Evolutionary conservation across 2,113 vertebrate species (phyloP).

Genomic region (Falcunculus frontatus): DNA sequence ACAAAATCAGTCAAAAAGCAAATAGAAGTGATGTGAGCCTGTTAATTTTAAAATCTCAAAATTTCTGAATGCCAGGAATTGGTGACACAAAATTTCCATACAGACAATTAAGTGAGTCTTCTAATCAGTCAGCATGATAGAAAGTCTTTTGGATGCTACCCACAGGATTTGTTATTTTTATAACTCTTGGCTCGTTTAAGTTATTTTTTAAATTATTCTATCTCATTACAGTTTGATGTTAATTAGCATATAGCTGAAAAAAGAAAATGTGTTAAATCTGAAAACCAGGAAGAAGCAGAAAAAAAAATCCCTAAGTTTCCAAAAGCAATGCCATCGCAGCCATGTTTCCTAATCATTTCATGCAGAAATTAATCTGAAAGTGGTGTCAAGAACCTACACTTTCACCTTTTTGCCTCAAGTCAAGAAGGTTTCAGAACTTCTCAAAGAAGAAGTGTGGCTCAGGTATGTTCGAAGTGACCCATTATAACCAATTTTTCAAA

Average conservation of each 20-base stretch:
- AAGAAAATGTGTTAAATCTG: constrained; percentile 10
- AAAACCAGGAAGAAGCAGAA: not conserved
- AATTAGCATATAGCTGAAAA: constrained; percentile 17
- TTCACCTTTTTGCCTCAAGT: not conserved
- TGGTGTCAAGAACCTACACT: not conserved
- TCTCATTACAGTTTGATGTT: not conserved
- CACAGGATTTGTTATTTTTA: constrained; percentile 58
- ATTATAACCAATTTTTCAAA: not conserved
- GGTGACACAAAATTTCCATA: constrained; percentile 39
- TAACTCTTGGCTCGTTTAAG: constrained; percentile 10
- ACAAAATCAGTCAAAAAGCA: not conserved
- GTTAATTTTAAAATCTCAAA: not conserved
- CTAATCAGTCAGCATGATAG: constrained; percentile 30
- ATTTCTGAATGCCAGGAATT: constrained; percentile 4
- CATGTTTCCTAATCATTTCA: not conserved
- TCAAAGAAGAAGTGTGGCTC: not conserved
- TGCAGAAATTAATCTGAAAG: not conserved
- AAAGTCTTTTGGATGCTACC: constrained; percentile 50
- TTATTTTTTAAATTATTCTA: constrained; percentile 32
- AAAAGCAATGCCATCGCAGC: not conserved
- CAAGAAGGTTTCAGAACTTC: not conserved
- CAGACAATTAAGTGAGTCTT: constrained; percentile 36
- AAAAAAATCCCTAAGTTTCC: not conserved
- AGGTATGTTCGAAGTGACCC: rapidly evolving
- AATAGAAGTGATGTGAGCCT: not conserved